A percentile compares a stretch with the other conserved stretches of the same genome.
Evolutionary conservation across 2,113 vertebrate genomes (phyloP).

Genomic region (Micronycteris hirsuta): DNA sequence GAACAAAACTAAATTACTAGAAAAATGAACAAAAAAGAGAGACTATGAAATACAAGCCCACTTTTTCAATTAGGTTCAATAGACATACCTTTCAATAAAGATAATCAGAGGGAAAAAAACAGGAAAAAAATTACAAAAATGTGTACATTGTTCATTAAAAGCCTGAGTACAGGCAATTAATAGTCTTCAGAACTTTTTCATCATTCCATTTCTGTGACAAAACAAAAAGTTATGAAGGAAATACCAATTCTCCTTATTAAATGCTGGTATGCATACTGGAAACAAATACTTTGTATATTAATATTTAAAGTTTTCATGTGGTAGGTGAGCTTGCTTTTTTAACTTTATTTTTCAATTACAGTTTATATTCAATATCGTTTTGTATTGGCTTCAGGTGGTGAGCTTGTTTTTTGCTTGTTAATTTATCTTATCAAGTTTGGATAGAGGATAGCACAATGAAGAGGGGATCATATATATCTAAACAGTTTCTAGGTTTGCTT

Average conservation of each 20-base stretch:
- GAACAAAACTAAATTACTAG: not conserved
- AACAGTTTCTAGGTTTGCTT: not conserved
- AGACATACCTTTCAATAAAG: not conserved
- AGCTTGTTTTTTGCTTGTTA: not conserved
- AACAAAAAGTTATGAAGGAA: slow-evolving; percentile 13
- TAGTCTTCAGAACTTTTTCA: not conserved
- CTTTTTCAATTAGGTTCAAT: not conserved
- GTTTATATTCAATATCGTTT: not conserved
- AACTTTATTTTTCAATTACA: not conserved
- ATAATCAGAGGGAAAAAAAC: not conserved
- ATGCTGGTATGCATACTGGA: not conserved
- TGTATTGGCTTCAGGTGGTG: not conserved
- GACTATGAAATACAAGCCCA: not conserved
- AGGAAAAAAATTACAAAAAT: not conserved
- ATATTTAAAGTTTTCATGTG: not conserved
- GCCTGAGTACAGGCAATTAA: not conserved
- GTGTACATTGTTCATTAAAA: not conserved
- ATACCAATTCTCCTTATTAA: not conserved
- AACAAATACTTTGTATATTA: not conserved
- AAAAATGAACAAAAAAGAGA: not conserved
- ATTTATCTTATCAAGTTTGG: not conserved
- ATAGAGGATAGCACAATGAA: not conserved
- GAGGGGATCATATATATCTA: not conserved
- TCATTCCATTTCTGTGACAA: not conserved
- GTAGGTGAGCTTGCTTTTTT: not conserved